Evolutionary conservation across 1,140 invertebrate species (phyloP).

Genomic region (Bathynomus jamesi): DNA sequence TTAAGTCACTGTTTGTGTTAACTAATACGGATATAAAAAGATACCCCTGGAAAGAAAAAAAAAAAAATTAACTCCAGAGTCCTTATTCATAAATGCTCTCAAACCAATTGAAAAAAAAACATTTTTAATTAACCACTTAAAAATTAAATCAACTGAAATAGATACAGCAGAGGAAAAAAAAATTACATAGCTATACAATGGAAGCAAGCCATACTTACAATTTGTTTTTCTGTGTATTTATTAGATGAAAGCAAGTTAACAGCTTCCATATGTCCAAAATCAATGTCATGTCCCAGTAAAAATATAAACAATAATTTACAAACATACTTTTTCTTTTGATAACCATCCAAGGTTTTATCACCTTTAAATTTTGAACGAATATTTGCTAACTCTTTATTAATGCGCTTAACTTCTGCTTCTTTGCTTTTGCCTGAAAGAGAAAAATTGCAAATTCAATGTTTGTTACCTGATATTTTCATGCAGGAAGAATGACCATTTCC

Average conservation of each 20-base stretch:
- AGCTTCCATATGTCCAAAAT: slow-evolving; percentile 99
- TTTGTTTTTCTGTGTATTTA: slow-evolving; percentile 99
- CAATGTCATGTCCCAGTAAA: slow-evolving; percentile 97
- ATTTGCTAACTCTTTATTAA: slow-evolving; percentile 99
- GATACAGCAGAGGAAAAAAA: not conserved
- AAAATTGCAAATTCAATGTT: too few species aligned
- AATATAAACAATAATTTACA: slow-evolving; percentile 99
- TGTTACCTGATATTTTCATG: not conserved
- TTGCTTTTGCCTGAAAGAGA: slow-evolving; percentile 84
- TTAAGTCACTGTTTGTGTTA: slow-evolving; percentile 97
- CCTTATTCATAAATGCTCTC: too few species aligned
- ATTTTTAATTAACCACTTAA: too few species aligned
- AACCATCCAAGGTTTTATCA: slow-evolving; percentile 98
- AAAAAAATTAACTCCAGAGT: too few species aligned
- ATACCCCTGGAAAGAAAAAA: slow-evolving; percentile 71
- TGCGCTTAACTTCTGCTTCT: slow-evolving; percentile 98
- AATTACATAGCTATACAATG: not conserved
- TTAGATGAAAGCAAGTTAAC: slow-evolving; percentile 99
- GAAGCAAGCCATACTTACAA: slow-evolving; percentile 60
- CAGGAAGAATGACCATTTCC: not conserved
- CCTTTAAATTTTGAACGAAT: slow-evolving; percentile 99
- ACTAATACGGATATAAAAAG: slow-evolving; percentile 98
- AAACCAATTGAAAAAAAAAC: too few species aligned
- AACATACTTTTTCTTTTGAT: slow-evolving; percentile 99
- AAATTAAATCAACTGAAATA: not conserved